Evolutionary conservation across 2,888 invertebrate genomes (phyloP).

Genomic region (Monoplex corrugatus): DNA sequence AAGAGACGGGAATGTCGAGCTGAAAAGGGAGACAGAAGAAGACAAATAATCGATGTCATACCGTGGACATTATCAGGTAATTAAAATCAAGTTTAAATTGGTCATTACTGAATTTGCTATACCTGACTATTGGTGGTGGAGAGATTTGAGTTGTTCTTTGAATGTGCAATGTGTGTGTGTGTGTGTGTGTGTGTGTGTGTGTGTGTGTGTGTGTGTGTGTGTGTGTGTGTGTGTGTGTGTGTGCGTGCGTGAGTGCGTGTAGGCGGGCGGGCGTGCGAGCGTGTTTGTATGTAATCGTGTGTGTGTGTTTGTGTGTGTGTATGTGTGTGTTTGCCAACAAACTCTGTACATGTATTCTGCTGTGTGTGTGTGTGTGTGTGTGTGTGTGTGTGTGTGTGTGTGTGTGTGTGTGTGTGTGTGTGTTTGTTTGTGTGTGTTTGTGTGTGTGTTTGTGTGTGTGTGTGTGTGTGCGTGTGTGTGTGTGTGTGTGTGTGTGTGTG

Average conservation of each 20-base stretch:
- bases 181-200: neutral
- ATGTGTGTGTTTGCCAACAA: too few species aligned
- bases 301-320: too few species aligned
- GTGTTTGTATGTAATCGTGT: neutral
- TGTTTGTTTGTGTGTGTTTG: too few species aligned
- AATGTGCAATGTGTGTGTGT: neutral
- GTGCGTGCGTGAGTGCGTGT: neutral
- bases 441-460: too few species aligned
- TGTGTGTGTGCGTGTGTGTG: too few species aligned
- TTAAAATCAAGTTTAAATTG: neutral
- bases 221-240: neutral
- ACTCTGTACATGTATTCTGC: too few species aligned
- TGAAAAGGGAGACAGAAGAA: too few species aligned
- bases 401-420: neutral
- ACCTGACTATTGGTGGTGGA: neutral
- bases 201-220: neutral
- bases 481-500: neutral
- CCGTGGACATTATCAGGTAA: neutral
- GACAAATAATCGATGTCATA: too few species aligned
- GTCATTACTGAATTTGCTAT: neutral
- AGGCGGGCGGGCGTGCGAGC: neutral
- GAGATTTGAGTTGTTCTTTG: neutral
- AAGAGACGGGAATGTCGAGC: neutral
- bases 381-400: neutral
- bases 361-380: neutral